Conservation (phyloP, 2,113 vertebrate genomes). For the Forbesichthys agassizii region DNA sequence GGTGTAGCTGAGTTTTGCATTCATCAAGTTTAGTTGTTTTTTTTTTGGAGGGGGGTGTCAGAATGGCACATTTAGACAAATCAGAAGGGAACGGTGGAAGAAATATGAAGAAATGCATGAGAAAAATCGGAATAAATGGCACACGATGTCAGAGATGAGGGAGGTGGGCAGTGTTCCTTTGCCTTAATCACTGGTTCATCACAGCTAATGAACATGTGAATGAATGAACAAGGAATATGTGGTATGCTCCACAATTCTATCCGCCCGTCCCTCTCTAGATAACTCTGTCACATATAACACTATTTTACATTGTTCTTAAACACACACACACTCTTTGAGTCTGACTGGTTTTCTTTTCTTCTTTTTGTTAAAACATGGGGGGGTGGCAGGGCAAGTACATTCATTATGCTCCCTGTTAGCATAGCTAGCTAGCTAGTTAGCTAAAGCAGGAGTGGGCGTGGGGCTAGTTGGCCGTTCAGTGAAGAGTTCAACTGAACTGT, state of each 20-base stretch:
- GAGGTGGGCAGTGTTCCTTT: not conserved
- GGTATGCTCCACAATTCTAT: not conserved
- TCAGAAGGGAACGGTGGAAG: not conserved
- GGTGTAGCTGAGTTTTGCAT: not conserved
- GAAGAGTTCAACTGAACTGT: not conserved
- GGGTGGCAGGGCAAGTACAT: slow-evolving; percentile 36
- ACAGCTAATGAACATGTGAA: not conserved
- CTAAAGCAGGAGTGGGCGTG: not conserved
- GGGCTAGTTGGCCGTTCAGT: not conserved
- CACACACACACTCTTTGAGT: slow-evolving; percentile 5
- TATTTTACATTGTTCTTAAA: slow-evolving; percentile 8
- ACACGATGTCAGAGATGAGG: slow-evolving; percentile 9
- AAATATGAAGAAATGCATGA: not conserved
- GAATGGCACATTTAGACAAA: slow-evolving; percentile 2
- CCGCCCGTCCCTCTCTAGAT: not conserved
- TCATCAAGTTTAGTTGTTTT: not conserved
- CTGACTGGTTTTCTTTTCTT: not conserved
- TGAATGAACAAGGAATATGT: not conserved
- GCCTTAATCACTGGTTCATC: not conserved
- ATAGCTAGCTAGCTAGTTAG: not conserved
- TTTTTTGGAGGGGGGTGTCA: too few relatives aligned
- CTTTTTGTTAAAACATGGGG: slow-evolving; percentile 1
- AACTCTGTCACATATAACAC: slow-evolving; percentile 13
- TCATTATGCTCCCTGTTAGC: slow-evolving; percentile 18
- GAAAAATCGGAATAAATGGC: slow-evolving; percentile 4